These are phyloP conservation scores for Sminthopsis crassicaudata DNA, from an alignment of 2,113 vertebrate genomes.

Conservation along the genomic window DNA sequence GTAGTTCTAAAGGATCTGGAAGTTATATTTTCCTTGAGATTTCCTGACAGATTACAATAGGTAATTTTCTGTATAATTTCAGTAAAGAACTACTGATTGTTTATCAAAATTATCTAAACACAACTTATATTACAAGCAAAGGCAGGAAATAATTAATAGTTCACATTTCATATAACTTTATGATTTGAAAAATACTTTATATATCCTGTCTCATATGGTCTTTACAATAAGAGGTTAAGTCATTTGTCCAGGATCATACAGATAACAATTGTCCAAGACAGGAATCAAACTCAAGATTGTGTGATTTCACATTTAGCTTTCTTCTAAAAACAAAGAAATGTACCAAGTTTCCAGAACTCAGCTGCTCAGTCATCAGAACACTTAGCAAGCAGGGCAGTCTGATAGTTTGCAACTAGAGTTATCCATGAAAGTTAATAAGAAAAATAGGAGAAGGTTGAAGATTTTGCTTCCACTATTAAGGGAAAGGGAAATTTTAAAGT, in stretches of 20 bases:
- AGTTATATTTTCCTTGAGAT: background rate
- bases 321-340: background rate
- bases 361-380: background rate
- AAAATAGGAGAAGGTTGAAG: background rate
- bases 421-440: background rate
- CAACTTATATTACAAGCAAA: background rate
- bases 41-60: background rate
- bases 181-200: background rate
- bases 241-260: background rate
- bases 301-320: background rate
- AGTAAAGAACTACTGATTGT: background rate
- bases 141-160: background rate
- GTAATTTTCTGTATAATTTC: background rate
- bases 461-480: background rate
- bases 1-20: background rate
- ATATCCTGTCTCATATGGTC: background rate
- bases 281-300: background rate
- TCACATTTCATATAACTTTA: background rate
- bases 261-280: background rate
- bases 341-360: background rate
- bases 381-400: background rate
- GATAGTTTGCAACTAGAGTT: background rate
- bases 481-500: background rate
- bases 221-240: background rate
- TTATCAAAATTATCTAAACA: background rate